Conservation (phyloP, 1,140 invertebrate genomes). For the Papilio polytes region DNA sequence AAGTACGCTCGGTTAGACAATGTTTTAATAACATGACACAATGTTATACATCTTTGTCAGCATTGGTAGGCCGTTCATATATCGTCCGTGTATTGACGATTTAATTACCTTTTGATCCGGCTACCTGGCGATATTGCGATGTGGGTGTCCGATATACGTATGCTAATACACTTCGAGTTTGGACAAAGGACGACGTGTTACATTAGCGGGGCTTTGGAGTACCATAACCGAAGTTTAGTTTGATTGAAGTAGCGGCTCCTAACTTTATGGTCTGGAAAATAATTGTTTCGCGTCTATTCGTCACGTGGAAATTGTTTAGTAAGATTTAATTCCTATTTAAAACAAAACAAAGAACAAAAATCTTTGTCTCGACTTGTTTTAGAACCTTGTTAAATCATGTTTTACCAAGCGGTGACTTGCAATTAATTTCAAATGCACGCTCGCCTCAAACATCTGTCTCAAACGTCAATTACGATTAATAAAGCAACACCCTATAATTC, state of each 20-base stretch:
- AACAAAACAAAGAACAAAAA: neutral
- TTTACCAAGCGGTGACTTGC: slow-evolving; percentile 25
- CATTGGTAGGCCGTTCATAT: slow-evolving; percentile 75
- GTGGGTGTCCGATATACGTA: slow-evolving; percentile 80
- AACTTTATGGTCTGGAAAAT: slow-evolving; percentile 30
- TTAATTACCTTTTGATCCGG: slow-evolving; percentile 82
- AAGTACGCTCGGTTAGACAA: neutral
- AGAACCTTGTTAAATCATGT: slow-evolving; percentile 1
- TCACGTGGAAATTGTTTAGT: neutral
- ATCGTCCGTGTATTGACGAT: slow-evolving; percentile 81
- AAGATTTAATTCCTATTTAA: neutral
- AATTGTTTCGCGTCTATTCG: slow-evolving; percentile 4
- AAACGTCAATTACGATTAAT: slow-evolving; percentile 62
- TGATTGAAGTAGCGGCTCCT: slow-evolving; percentile 43
- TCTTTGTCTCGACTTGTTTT: neutral
- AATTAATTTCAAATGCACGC: slow-evolving; percentile 34
- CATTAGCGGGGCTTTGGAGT: slow-evolving; percentile 59
- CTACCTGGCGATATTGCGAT: slow-evolving; percentile 70
- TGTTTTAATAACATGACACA: slow-evolving; percentile 38
- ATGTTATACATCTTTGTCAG: slow-evolving; percentile 55
- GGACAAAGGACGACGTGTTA: slow-evolving; percentile 47
- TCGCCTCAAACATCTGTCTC: slow-evolving; percentile 56
- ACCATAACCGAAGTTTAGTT: slow-evolving; percentile 51
- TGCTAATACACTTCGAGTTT: slow-evolving; percentile 61
- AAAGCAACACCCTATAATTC: slow-evolving; percentile 70